Base-by-base conservation (phyloP, 2,113 vertebrate genomes). In the Furnarius figulus region DNA sequence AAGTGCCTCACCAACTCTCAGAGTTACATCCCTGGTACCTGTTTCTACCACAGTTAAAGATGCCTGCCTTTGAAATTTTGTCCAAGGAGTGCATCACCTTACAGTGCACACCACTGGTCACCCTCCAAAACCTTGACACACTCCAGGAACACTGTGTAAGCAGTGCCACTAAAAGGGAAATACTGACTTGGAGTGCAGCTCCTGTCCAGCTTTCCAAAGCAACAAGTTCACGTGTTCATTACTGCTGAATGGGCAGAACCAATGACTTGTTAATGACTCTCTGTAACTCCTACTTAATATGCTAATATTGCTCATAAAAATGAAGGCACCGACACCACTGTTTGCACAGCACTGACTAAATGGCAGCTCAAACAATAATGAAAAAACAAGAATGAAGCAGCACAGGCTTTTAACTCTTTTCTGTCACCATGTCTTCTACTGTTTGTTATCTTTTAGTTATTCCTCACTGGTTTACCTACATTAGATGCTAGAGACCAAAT, bases 291-390 rank as follows among this genome's bases (percentile, higher is more conserved):
- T 49, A 31, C 35, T 89, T 89, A 68, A 65, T 71, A 86, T n/a
- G 59, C 30, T 90, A 80, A 92, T 90, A 70, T 89, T 86, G 28
- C 40, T 84, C 13, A 79, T 70, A 82, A 86, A 65, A 44, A 76
- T 9, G 21, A 87, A 94, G 63, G 52, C 44, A 93, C 17, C 62
- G 79, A 58, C 30, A 66, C 30, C 9, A 50, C 18, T 84, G 77
- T 93, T 96, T 92, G 78, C 56, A 80, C 4, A 87, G 35, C 17
- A 52, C 28, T 65, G 81, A 77, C 83, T 83, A 93, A 90, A 89
- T 2, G 16, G 39, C 17, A 93, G 46, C 31, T 91, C 40, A 67
- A 92, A 82, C 31, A 72, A 25, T 27, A 84, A 86, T 9, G 37
- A 65, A 82, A 74, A 80, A 71, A 10, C 50, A 85, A 66, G 59